These are phyloP conservation scores for Nycticryphes semicollaris DNA, from an alignment of 2,113 vertebrate genomes.

Conservation along the genomic window DNA sequence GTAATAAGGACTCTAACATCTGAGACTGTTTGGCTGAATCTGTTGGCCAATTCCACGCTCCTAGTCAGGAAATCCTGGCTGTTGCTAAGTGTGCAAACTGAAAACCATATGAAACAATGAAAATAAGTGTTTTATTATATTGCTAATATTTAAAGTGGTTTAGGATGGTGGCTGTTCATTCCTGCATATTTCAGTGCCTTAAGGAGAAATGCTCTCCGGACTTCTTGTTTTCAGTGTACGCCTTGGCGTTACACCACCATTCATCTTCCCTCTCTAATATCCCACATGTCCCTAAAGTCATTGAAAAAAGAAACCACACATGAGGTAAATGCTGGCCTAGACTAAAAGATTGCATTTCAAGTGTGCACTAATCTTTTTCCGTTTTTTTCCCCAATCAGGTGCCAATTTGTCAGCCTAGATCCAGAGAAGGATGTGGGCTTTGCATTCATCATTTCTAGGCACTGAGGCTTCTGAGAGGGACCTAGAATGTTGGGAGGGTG, in stretches of 20 bases:
- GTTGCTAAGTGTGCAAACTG: background rate
- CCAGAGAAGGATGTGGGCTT: background rate
- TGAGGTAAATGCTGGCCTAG: background rate
- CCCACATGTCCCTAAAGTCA: background rate
- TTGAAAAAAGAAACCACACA: background rate
- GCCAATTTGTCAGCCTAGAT: background rate
- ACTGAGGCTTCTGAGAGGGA: fast-evolving
- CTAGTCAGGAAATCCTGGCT: constrained; percentile 21
- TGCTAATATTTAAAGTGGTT: constrained; percentile 6
- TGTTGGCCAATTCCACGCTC: background rate
- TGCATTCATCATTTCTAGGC: background rate
- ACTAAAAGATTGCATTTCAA: background rate
- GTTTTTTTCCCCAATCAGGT: background rate
- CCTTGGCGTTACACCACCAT: background rate
- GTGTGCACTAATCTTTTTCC: background rate
- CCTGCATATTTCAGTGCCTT: background rate
- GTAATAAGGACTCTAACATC: background rate
- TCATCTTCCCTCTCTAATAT: background rate
- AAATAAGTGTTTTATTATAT: background rate
- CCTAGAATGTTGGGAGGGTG: background rate
- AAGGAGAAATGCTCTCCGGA: background rate
- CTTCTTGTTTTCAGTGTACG: background rate
- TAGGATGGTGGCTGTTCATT: background rate
- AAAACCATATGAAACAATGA: background rate
- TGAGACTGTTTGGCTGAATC: constrained; percentile 23